Evolutionary conservation across 2,797 vertebrate genomes (phyloP).

Genomic region (Oreonectes daqikongensis): DNA sequence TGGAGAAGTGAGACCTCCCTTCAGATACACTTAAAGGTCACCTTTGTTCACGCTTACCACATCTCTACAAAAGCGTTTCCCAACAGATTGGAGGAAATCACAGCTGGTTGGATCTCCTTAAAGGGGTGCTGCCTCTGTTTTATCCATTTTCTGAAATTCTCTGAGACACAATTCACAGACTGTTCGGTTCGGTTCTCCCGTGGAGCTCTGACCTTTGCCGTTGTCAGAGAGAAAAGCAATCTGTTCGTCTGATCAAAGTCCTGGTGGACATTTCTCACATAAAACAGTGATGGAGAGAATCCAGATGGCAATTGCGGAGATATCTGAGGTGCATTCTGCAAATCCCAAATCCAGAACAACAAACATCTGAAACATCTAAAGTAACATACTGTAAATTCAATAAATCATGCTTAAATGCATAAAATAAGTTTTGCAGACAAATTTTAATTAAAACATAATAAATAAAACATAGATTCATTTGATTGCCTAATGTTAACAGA

Average conservation of each 20-base stretch:
- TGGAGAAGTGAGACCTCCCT: conserved; percentile 29
- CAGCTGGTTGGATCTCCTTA: conserved; percentile 27
- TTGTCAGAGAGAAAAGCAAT: conserved; percentile 37
- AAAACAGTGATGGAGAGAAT: conserved; percentile 30
- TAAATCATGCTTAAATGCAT: no score
- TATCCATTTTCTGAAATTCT: conserved; percentile 39
- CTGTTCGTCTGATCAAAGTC: conserved; percentile 45
- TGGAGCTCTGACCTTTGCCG: conserved; percentile 48
- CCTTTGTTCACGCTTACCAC: conserved; percentile 38
- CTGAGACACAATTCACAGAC: conserved; percentile 34
- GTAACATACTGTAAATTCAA: no score
- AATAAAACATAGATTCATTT: no score
- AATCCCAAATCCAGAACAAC: background rate
- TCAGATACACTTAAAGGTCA: conserved; percentile 50
- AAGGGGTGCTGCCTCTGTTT: conserved; percentile 21
- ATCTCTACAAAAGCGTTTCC: conserved; percentile 26
- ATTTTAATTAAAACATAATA: no score
- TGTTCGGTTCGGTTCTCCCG: conserved; percentile 34
- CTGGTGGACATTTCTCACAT: conserved; percentile 30
- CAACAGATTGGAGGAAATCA: conserved; percentile 28
- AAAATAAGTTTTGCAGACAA: no score
- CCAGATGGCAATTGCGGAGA: conserved; percentile 4
- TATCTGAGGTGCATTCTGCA: conserved; percentile 28
- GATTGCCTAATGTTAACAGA: no score
- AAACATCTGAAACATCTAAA: no score